Evolutionary conservation across 1,140 invertebrate species (phyloP), one percentile per base, ranked within the genome.

Genomic region (Oryctes rhinoceros): DNA sequence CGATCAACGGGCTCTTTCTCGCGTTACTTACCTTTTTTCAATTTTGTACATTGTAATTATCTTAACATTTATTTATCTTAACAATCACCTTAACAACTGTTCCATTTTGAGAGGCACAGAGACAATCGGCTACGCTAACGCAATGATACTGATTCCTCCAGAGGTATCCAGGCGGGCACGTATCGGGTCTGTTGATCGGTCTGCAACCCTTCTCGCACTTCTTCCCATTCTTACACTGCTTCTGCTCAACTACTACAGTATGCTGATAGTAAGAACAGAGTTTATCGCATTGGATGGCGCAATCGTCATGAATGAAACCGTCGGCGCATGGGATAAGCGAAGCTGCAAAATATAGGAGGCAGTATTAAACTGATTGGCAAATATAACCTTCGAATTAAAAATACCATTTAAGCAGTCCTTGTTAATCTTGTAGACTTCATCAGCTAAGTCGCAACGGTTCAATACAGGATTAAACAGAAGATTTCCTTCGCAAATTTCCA

Each of bases 91-190:
- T 92, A 1, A 95, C 88, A 6, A 91, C 86, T 78, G 89, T 86
- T 48, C 93, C 93, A 30, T 91, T 86, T 10, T 90, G 86, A 30
- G 92, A 90, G 44, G 89, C 87, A 84, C 94, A 96, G 4, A 92
- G 92, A 84, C 95, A 96, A 79, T 95, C 92, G 39, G 90, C 88
- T 3, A 90, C 84, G 5, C 90, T 86, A 7, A 96, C 93, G 83
- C 95, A 96, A 0, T 91, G 92, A 0, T 89, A 83, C 59, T 90
- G 87, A 85, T 96, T 94, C 11, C 92, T 88, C 92, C 94, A 94
- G 30, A 91, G 86, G 86, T 88, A 81, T 85, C 84, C 88, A n/a
- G 48, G 18, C 30, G 78, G 59, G 78, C 82, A 83, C 87, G 88
- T 83, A 84, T 83, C 87, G 37, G 53, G 76, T 49, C 78, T 79